Conservation (phyloP, 1,140 invertebrate species). For the Aporrectodea caliginosa region DNA sequence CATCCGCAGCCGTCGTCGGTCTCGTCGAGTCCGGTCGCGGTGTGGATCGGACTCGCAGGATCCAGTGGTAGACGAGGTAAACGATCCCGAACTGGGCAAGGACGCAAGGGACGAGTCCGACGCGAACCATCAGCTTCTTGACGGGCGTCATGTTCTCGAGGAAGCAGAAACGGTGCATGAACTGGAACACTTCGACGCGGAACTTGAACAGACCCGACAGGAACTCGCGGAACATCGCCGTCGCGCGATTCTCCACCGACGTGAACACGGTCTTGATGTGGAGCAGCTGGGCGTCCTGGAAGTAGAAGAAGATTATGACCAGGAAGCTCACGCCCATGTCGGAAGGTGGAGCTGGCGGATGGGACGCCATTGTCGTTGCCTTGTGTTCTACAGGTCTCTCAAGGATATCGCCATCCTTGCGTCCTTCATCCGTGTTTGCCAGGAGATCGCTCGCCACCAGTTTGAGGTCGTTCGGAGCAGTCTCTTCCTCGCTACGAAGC, state of each 20-base stretch:
- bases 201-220: constrained; percentile 27
- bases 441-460: too few species aligned
- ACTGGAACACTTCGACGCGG: too few species aligned
- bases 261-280: constrained; percentile 27
- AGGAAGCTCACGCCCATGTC: constrained; percentile 30
- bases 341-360: background rate
- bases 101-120: constrained; percentile 25
- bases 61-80: constrained; percentile 28
- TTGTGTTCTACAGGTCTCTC: too few species aligned
- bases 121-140: background rate
- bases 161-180: constrained; percentile 28
- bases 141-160: too few species aligned
- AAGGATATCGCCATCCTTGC: too few species aligned
- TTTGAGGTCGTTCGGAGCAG: too few species aligned
- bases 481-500: too few species aligned
- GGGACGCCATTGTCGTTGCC: too few species aligned
- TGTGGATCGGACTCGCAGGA: background rate
- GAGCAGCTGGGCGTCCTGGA: constrained; percentile 26
- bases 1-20: too few species aligned
- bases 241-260: constrained; percentile 17
- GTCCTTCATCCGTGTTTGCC: too few species aligned
- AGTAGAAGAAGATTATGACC: constrained; percentile 28
- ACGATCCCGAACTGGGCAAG: constrained; percentile 23
- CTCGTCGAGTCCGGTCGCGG: background rate
- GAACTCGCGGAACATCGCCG: constrained; percentile 19